A percentile compares a stretch with the other conserved stretches of the same genome.
Conservation (phyloP, 2,888 invertebrate genomes). For the Drosophila nr. fundita region DNA sequence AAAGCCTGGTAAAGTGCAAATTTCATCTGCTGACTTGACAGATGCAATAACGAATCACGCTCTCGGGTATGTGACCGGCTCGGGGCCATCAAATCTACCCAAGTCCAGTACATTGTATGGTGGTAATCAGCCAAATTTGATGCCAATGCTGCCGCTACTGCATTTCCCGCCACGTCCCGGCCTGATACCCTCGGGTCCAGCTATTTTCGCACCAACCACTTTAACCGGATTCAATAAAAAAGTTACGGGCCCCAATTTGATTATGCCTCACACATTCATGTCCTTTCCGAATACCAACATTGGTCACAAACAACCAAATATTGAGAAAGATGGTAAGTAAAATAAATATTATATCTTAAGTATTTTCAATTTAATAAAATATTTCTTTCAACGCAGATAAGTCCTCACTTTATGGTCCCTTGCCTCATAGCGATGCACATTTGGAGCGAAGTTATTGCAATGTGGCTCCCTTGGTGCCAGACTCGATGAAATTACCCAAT, state of each 20-base stretch:
- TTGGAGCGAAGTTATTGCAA: conserved; percentile 82
- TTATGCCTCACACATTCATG: conserved; percentile 53
- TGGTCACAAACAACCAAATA: conserved; percentile 10
- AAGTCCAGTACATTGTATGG: conserved; percentile 18
- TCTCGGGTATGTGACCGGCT: conserved; percentile 4
- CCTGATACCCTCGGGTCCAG: conserved; percentile 86
- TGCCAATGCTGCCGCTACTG: conserved; percentile 79
- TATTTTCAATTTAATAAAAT: conserved; percentile 1
- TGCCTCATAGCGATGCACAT: conserved; percentile 22
- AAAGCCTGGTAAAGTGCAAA: conserved; percentile 6
- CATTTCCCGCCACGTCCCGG: conserved; percentile 86
- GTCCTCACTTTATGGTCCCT: conserved; percentile 3
- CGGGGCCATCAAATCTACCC: background rate
- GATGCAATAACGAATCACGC: conserved; percentile 1
- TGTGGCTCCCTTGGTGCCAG: conserved; percentile 83
- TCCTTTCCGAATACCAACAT: conserved; percentile 22
- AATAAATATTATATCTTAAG: background rate
- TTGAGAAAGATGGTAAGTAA: conserved; percentile 36
- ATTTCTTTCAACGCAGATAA: conserved; percentile 21
- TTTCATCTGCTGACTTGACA: background rate
- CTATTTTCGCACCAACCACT: conserved; percentile 85
- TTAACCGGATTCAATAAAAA: conserved; percentile 58
- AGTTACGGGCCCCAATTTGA: conserved; percentile 13
- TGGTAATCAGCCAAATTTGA: conserved; percentile 71
- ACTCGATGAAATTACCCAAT: conserved; percentile 74